phyloP scores from a whole-genome alignment of 2,113 vertebrate species.

The Psettodes erumei region DNA sequence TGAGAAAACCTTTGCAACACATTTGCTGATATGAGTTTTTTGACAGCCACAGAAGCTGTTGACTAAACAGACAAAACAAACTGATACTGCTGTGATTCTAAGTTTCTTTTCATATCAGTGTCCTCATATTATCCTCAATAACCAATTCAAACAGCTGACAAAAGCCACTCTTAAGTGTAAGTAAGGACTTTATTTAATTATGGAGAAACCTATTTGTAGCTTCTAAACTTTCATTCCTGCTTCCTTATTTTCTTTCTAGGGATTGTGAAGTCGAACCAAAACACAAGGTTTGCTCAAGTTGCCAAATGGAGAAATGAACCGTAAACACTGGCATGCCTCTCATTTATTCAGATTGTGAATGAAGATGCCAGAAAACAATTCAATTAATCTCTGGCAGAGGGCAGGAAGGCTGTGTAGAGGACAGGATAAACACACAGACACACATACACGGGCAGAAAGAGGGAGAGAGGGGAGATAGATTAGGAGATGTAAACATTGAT shows the following conservation, averaged over 20 bases:
- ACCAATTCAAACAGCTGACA: constrained; percentile 13
- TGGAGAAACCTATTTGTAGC: constrained; percentile 19
- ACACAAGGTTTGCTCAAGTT: constrained; percentile 43
- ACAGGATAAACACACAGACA: constrained; percentile 46
- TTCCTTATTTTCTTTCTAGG: constrained; percentile 46
- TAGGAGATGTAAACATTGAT: constrained; percentile 52
- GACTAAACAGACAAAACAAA: background rate
- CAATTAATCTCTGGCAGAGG: constrained; percentile 62
- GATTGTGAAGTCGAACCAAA: constrained; percentile 47
- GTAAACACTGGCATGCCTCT: constrained; percentile 59
- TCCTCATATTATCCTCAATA: background rate
- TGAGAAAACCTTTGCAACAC: background rate
- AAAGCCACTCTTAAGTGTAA: constrained; percentile 15
- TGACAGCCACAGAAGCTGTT: constrained; percentile 1
- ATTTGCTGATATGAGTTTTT: background rate
- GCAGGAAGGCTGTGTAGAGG: constrained; percentile 37
- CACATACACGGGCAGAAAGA: background rate
- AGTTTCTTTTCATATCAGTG: background rate
- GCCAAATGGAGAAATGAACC: constrained; percentile 61
- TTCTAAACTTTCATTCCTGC: constrained; percentile 18
- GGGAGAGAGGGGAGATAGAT: constrained; percentile 17
- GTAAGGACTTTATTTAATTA: constrained; percentile 1
- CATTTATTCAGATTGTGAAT: constrained; percentile 51
- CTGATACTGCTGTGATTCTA: background rate
- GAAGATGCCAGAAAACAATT: constrained; percentile 71